phyloP scores from a whole-genome alignment of 2,797 vertebrate species.

The Eutrigla gurnardus region DNA sequence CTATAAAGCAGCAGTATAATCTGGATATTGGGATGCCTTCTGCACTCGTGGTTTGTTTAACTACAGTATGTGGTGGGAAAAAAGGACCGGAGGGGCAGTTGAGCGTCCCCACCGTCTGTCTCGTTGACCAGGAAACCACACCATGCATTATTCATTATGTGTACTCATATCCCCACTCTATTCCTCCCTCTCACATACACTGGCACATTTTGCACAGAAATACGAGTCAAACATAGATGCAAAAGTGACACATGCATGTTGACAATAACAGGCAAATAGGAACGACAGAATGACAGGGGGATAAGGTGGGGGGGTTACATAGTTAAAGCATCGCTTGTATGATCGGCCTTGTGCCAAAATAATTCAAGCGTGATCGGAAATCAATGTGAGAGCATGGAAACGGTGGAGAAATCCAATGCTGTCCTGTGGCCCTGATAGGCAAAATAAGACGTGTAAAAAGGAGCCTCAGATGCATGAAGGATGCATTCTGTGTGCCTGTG shows the following conservation, averaged over 20 bases:
- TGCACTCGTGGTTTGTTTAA: constrained; percentile 70
- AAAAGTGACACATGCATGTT: constrained; percentile 7
- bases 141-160: constrained; percentile 75
- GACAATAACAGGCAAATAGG: constrained; percentile 12
- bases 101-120: constrained; percentile 58
- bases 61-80: constrained; percentile 61
- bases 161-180: constrained; percentile 26
- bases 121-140: constrained; percentile 76
- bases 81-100: constrained; percentile 65
- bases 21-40: constrained; percentile 27
- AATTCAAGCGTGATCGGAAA: constrained; percentile 74
- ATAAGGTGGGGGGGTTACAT: not conserved
- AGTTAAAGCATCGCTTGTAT: constrained; percentile 61
- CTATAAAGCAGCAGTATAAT: constrained; percentile 59
- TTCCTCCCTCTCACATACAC: not conserved
- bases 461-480: constrained; percentile 45
- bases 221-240: constrained; percentile 35
- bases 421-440: constrained; percentile 45
- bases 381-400: constrained; percentile 62
- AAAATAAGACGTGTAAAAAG: constrained; percentile 58
- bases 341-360: constrained; percentile 67
- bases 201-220: constrained; percentile 3
- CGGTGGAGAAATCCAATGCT: constrained; percentile 56
- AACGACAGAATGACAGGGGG: constrained; percentile 7
- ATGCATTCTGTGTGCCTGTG: constrained; percentile 38